Percentiles rank a stretch among this genome's conserved stretches.
phyloP scores from a whole-genome alignment of 2,888 invertebrate species.

The Cancer borealis region DNA sequence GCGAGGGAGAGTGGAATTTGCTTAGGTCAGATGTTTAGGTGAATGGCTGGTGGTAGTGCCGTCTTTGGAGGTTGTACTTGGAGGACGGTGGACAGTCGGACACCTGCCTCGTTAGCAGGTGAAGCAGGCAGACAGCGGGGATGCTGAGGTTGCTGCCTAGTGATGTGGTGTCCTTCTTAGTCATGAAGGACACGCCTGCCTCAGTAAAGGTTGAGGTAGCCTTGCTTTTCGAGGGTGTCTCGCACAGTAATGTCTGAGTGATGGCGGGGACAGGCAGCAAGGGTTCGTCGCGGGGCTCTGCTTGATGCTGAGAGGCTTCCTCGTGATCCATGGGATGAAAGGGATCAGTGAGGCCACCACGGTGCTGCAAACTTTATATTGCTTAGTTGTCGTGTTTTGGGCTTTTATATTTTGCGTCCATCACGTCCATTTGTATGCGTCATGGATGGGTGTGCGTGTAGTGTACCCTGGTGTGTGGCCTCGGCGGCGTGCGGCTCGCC shows the following conservation, averaged over 20 bases:
- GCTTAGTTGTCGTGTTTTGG: background rate
- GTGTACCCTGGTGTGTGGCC: background rate
- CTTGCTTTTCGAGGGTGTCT: background rate
- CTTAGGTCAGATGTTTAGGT: background rate
- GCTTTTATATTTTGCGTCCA: conserved; percentile 2
- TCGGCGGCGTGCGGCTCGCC: background rate
- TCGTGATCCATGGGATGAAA: background rate
- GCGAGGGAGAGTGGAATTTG: background rate
- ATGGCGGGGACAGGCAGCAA: background rate
- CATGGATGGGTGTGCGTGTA: background rate
- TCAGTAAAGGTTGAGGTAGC: background rate
- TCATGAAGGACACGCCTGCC: background rate
- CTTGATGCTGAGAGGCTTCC: background rate
- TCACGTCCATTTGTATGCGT: background rate
- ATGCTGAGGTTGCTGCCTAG: background rate
- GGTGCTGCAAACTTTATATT: background rate
- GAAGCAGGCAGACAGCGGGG: background rate
- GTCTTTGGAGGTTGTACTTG: no score
- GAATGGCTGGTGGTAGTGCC: background rate
- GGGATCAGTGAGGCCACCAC: background rate
- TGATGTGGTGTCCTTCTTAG: background rate
- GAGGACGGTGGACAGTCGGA: no score
- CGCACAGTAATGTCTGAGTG: background rate
- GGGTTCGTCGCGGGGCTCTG: background rate
- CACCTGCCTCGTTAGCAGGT: background rate